Evolutionary conservation across 1,140 invertebrate species (phyloP), one percentile per base, ranked within the genome.

Genomic region (Belonocnema kinseyi): DNA sequence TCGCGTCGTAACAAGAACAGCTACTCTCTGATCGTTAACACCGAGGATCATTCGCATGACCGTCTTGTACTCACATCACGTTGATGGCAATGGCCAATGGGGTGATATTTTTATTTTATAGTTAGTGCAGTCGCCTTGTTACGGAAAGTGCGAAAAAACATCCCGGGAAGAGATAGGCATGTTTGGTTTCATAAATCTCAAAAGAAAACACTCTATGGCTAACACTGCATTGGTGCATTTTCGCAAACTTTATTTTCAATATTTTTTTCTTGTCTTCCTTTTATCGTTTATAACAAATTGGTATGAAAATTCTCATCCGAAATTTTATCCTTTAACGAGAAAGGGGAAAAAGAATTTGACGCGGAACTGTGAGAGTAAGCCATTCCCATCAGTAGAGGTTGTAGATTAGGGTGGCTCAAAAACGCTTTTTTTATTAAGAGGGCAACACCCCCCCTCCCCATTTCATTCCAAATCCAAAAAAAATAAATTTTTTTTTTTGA

Each of bases 1-100:
- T 14, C 40, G 61, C 14, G 33, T 40, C 61, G 61, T 66, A 40
- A 66, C 61, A 66, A 66, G 40, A 66, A 66, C 40, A 33, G 21
- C 12, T 26, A 14, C 61, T 33, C 26, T 33, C 40, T 66, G 26
- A 66, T 66, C 61, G 33, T 40, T 66, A 40, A 40, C 61, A 66
- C 7, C 3, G 40, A 66, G 40, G n/a, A 66, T 40, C 61, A 66
- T 66, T 66, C 61, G 16, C 61, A 66, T 40, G 21, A 66, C 61
- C 40, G 26, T 66, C 40, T 66, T 33, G 26, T 66, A 33, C 61
- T 40, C 26, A 33, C 61, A 40, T 66, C 26, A 40, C 14, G 26
- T 66, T 40, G 13, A 46, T 66, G 21, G 40, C 33, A 66, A 40
- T 66, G 33, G 61, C 33, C 61, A 40, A 66, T 33, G 40, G 5